phyloP scores from a whole-genome alignment of 2,113 vertebrate genomes.

The Phainopepla nitens region DNA sequence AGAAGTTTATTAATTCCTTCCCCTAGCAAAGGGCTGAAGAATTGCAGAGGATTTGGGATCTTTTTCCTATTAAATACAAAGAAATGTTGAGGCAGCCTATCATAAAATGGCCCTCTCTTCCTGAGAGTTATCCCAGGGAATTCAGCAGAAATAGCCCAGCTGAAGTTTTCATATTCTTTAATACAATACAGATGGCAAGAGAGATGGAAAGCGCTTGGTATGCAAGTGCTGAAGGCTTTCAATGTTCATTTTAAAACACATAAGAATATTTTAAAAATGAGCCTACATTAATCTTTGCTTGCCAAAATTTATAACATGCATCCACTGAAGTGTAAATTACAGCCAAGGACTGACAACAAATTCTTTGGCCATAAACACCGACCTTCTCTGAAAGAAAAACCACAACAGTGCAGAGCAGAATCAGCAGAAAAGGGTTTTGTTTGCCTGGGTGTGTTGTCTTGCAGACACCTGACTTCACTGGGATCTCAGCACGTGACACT shows the following conservation, averaged over 20 bases:
- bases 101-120: background rate
- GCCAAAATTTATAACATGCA: background rate
- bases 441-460: background rate
- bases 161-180: background rate
- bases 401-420: background rate
- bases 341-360: constrained; percentile 2
- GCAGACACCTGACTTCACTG: background rate
- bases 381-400: background rate
- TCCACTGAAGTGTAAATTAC: background rate
- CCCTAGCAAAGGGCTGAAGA: background rate
- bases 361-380: background rate
- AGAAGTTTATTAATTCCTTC: background rate
- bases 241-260: background rate
- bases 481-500: background rate
- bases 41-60: background rate
- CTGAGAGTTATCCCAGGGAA: background rate
- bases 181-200: background rate
- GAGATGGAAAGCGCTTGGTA: background rate
- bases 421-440: background rate
- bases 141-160: background rate
- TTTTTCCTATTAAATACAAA: background rate
- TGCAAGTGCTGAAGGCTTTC: background rate
- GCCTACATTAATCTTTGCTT: background rate
- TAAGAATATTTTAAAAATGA: background rate
- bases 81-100: background rate